Base-by-base conservation (phyloP, 2,888 invertebrate species). In the Acleris sparsana region DNA sequence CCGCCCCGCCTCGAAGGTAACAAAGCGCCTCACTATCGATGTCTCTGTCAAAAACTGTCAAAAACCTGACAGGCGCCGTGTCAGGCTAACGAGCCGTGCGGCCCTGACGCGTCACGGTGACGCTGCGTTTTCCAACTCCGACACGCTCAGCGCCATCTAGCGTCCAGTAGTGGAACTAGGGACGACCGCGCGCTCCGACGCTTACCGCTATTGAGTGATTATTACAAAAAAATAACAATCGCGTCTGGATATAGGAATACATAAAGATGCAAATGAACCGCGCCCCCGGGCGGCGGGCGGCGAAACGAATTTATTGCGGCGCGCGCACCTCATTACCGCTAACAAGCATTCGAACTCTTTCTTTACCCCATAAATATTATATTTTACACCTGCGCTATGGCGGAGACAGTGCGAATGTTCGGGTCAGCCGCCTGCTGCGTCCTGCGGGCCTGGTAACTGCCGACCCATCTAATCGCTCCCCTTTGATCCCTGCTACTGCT, bases 21-120 rank as follows among this genome's bases (percentile, higher is more conserved):
- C 90, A 88, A 86, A 85, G 85, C 86, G 85, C 75, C 78, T 80
- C 83, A 82, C 88, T 83, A 92, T 92, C 92, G 92, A 92, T 91
- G 92, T 92, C 92, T 91, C 87, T 92, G 92, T 92, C 92, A 87
- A 86, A 87, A 88, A 89, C 90, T 91, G 92, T 92, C 92, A 90
- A 88, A 89, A 89, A 85, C 83, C 73, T 91, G 92, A 91, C 92
- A 88, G 88, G 86, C 87, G 87, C 85, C 87, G 89, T 86, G 91
- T 89, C 88, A 83, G 87, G 75, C 85, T 92, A 91, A 92, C 92
- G 92, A 92, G 91, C 77, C 87, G 85, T 77, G 85, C 85, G 80
- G 79, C 72, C 69, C 68, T 72, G 75, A 69, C 75, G 72, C 71
- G 83, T 88, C 80, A 80, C 67, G 71, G 73, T 92, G 92, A 91